Percentiles rank a stretch among this genome's conserved stretches.
phyloP scores from a whole-genome alignment of 1,140 invertebrate species.

The Drosophila willistoni region DNA sequence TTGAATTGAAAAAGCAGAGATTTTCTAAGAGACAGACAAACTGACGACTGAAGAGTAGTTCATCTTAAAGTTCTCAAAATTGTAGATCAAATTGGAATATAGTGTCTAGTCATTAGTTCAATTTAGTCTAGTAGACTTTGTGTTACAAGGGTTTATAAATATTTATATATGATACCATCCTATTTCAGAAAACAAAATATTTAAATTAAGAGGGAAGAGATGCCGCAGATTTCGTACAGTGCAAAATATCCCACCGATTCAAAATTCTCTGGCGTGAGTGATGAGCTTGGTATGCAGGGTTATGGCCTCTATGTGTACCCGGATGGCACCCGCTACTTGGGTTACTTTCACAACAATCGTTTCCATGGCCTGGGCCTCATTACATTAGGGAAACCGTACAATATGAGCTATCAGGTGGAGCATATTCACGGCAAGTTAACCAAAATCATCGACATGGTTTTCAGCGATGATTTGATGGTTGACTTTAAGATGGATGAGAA shows the following conservation, averaged over 20 bases:
- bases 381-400: conserved; percentile 11
- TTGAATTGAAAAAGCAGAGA: no score
- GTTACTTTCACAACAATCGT: conserved; percentile 44
- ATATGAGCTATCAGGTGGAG: conserved; percentile 43
- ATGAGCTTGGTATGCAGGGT: conserved; percentile 57
- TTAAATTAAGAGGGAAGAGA: background rate
- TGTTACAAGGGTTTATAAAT: background rate
- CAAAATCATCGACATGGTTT: conserved; percentile 48
- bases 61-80: no score
- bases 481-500: conserved; percentile 21
- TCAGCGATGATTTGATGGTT: conserved; percentile 47
- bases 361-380: conserved; percentile 65
- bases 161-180: background rate
- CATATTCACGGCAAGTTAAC: conserved; percentile 45
- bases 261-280: conserved; percentile 25
- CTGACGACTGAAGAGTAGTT: no score
- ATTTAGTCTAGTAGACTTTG: background rate
- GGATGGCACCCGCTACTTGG: conserved; percentile 55
- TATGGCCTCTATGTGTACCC: conserved; percentile 57
- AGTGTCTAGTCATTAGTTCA: no score
- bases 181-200: background rate
- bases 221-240: background rate
- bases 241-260: conserved; percentile 33
- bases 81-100: no score
- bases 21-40: no score